phyloP scores from a whole-genome alignment of 2,888 invertebrate genomes.

The Drosophila niveifrons region DNA sequence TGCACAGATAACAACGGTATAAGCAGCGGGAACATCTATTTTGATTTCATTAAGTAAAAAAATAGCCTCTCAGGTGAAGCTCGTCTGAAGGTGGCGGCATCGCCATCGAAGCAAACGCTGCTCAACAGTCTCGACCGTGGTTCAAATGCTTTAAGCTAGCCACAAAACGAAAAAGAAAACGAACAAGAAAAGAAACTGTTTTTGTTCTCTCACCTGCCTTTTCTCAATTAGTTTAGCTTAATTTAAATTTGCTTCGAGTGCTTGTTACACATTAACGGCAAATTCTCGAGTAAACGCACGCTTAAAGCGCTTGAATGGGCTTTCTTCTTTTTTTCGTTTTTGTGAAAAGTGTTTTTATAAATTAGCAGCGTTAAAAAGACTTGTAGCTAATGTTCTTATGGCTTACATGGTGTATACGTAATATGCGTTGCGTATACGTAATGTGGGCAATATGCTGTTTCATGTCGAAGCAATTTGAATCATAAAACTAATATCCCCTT shows the following conservation, averaged over 20 bases:
- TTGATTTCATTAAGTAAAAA: slow-evolving; percentile 79
- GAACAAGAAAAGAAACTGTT: slow-evolving; percentile 38
- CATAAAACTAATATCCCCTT: not conserved
- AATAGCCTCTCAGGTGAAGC: slow-evolving; percentile 64
- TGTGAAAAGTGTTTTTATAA: slow-evolving; percentile 53
- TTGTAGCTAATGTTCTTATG: slow-evolving; percentile 20
- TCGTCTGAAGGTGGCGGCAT: slow-evolving; percentile 12
- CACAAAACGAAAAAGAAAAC: slow-evolving; percentile 20
- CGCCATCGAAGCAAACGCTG: slow-evolving; percentile 14
- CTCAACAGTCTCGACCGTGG: slow-evolving; percentile 10
- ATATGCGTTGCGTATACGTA: not conserved
- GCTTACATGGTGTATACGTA: slow-evolving; percentile 14
- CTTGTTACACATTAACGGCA: slow-evolving; percentile 67
- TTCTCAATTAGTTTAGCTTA: slow-evolving; percentile 76
- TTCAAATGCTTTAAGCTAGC: slow-evolving; percentile 25
- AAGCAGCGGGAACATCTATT: slow-evolving; percentile 65
- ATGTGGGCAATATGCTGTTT: not conserved
- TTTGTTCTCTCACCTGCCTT: slow-evolving; percentile 7
- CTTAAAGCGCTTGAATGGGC: slow-evolving; percentile 46
- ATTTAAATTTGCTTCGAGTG: slow-evolving; percentile 76
- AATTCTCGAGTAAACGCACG: slow-evolving; percentile 57
- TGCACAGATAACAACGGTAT: slow-evolving; percentile 36
- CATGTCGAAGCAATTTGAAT: not conserved
- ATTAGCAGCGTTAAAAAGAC: slow-evolving; percentile 50
- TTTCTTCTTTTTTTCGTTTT: slow-evolving; percentile 1